These are phyloP conservation scores for Eulithis prunata DNA, from an alignment of 2,888 invertebrate species.

Conservation along the genomic window DNA sequence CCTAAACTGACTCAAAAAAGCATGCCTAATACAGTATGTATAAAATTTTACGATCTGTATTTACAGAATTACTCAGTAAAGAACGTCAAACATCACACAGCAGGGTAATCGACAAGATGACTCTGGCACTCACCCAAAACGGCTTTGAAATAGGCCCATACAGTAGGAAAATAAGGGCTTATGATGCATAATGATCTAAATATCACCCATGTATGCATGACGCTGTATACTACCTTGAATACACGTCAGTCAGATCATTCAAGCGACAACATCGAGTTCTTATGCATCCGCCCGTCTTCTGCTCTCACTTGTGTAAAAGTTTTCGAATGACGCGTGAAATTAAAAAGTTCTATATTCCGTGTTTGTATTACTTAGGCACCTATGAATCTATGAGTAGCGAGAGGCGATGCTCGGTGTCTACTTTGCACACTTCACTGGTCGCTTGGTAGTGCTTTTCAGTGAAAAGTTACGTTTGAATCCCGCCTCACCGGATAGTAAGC, in stretches of 20 bases:
- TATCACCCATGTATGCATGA: slow-evolving; percentile 17
- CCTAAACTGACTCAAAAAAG: too few species aligned
- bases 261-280: slow-evolving; percentile 54
- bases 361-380: slow-evolving; percentile 47
- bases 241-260: slow-evolving; percentile 26
- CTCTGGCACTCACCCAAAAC: slow-evolving; percentile 40
- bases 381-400: slow-evolving; percentile 52
- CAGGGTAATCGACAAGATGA: slow-evolving; percentile 31
- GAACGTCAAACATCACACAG: slow-evolving; percentile 23
- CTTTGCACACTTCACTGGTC: slow-evolving; percentile 50
- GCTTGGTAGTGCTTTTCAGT: slow-evolving; percentile 48
- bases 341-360: slow-evolving; percentile 74
- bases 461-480: slow-evolving; percentile 47
- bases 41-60: slow-evolving; percentile 28
- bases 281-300: slow-evolving; percentile 47
- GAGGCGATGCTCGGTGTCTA: slow-evolving; percentile 40
- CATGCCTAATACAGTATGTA: slow-evolving; percentile 7
- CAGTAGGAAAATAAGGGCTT: slow-evolving; percentile 23
- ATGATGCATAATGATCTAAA: slow-evolving; percentile 24
- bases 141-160: slow-evolving; percentile 28
- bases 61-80: slow-evolving; percentile 15
- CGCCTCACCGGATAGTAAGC: slow-evolving; percentile 26
- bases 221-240: slow-evolving; percentile 15
- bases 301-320: slow-evolving; percentile 57
- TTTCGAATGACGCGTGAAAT: slow-evolving; percentile 78